Conservation (phyloP, 2,888 invertebrate genomes). For the Carterocephalus palaemon region DNA sequence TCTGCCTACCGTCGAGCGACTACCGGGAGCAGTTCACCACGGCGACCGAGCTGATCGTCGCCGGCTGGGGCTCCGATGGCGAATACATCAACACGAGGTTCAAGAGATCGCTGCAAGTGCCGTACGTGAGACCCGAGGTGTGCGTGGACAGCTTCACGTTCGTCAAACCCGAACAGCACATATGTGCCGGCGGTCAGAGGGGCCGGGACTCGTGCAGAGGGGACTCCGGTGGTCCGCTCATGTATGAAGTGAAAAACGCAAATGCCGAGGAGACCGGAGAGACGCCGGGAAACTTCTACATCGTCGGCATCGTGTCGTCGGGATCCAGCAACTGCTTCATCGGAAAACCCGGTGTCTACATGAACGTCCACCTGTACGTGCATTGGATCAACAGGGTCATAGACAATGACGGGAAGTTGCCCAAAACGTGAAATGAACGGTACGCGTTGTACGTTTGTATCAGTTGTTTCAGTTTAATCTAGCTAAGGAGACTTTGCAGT, state of each 20-base stretch:
- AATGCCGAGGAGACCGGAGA: no score
- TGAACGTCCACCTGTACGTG: conserved; percentile 31
- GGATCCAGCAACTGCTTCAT: conserved; percentile 29
- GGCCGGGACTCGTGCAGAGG: conserved; percentile 82
- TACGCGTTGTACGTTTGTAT: no score
- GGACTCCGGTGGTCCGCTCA: conserved; percentile 84
- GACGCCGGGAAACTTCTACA: conserved; percentile 18
- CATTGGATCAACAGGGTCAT: conserved; percentile 30
- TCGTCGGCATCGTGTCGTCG: conserved; percentile 32
- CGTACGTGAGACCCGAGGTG: conserved; percentile 30
- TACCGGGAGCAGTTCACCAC: conserved; percentile 28
- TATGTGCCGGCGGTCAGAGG: conserved; percentile 60
- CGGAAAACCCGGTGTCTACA: conserved; percentile 29
- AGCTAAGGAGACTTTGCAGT: no score
- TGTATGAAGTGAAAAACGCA: conserved; percentile 37
- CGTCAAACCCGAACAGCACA: conserved; percentile 29
- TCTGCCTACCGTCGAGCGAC: conserved; percentile 42
- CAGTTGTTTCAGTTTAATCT: no score
- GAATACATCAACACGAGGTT: conserved; percentile 37
- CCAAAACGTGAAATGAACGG: no score
- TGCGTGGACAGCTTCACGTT: conserved; percentile 26
- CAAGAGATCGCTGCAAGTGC: conserved; percentile 38
- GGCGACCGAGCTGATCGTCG: conserved; percentile 39
- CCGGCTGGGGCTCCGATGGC: conserved; percentile 71
- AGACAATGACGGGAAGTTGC: not conserved